Percentiles rank a stretch among this genome's conserved stretches.
These are phyloP conservation scores for Blennius ocellaris DNA, from an alignment of 2,113 vertebrate species.

Conservation along the genomic window DNA sequence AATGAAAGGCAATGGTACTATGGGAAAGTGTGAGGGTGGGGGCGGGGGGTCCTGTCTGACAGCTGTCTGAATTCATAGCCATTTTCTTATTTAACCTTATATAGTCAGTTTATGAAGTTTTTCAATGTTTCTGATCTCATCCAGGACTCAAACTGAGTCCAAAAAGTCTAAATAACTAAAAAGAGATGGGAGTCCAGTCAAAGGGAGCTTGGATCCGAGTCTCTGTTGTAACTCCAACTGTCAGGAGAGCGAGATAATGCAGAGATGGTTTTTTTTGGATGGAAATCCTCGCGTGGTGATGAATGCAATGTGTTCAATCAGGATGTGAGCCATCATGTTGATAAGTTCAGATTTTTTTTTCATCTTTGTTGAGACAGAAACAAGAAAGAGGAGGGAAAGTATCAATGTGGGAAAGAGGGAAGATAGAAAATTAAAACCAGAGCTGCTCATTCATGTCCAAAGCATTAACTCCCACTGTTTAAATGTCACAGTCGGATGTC, in stretches of 20 bases:
- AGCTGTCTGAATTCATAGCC: slow-evolving; percentile 15
- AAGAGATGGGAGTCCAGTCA: neutral
- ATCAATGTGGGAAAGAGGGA: slow-evolving; percentile 12
- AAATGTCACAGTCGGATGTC: slow-evolving; percentile 37
- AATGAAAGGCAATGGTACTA: neutral
- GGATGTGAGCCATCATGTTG: slow-evolving; percentile 32
- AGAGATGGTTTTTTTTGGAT: slow-evolving; percentile 19
- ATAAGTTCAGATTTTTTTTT: neutral
- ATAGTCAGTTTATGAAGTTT: neutral
- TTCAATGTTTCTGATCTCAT: slow-evolving; percentile 2
- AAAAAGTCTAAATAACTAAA: neutral
- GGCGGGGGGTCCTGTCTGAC: neutral
- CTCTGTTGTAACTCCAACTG: neutral
- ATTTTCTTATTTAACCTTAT: neutral
- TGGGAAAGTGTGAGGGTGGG: neutral
- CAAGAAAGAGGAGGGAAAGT: neutral
- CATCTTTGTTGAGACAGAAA: neutral
- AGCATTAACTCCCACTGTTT: slow-evolving; percentile 19
- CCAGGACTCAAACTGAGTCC: slow-evolving; percentile 12
- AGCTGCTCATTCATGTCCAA: slow-evolving; percentile 7
- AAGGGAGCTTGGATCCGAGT: neutral
- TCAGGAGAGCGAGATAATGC: neutral
- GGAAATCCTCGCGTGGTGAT: neutral
- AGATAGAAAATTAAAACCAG: slow-evolving; percentile 31
- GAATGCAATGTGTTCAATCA: neutral